phyloP scores from a whole-genome alignment of 2,113 vertebrate species.

The Gymnarchus niloticus region DNA sequence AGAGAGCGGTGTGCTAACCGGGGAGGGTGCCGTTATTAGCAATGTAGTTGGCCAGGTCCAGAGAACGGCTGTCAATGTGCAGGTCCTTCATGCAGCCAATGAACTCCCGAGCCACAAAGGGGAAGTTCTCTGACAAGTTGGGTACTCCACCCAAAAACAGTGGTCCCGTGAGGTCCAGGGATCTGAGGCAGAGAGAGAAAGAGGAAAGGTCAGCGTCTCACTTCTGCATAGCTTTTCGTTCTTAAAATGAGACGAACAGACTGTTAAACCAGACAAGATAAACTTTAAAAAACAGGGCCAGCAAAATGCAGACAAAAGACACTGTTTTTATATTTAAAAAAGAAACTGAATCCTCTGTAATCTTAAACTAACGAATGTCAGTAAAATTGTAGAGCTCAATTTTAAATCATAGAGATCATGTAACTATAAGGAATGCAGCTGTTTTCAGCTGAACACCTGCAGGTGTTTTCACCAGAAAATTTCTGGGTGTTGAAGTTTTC shows the following conservation, averaged over 20 bases:
- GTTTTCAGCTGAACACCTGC: background rate
- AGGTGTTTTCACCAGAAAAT: background rate
- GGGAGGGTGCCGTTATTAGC: slow-evolving; percentile 89
- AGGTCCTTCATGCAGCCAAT: slow-evolving; percentile 93
- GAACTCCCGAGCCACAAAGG: slow-evolving; percentile 83
- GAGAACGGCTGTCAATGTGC: slow-evolving; percentile 81
- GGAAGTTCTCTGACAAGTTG: slow-evolving; percentile 92
- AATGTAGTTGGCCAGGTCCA: slow-evolving; percentile 88
- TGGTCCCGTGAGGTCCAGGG: slow-evolving; percentile 92
- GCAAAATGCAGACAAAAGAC: background rate
- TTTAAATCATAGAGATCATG: background rate
- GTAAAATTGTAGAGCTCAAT: no score
- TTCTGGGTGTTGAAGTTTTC: background rate
- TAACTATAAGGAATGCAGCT: background rate
- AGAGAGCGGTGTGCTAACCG: slow-evolving; percentile 60
- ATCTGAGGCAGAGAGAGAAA: slow-evolving; percentile 59
- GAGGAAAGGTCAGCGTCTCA: background rate
- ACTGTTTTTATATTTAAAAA: background rate
- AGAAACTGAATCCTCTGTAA: no score
- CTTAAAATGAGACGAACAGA: background rate
- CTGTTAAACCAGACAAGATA: background rate
- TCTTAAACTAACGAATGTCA: background rate
- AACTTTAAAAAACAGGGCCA: background rate
- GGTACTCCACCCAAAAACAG: slow-evolving; percentile 93
- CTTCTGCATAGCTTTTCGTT: background rate